phyloP scores from a whole-genome alignment of 2,113 vertebrate genomes.

The Percina caprodes region DNA sequence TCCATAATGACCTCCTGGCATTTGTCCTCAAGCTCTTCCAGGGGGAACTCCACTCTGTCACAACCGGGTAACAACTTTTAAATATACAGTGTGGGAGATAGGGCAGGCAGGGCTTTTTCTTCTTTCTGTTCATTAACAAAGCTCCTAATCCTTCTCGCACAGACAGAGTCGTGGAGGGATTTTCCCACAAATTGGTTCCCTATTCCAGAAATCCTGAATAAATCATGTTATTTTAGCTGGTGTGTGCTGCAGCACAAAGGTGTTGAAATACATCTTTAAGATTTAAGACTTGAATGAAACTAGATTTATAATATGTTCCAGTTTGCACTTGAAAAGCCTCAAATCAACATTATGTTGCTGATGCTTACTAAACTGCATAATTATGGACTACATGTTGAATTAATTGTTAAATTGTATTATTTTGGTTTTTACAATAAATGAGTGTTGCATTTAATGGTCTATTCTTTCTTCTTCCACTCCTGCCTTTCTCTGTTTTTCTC shows the following conservation, averaged over 20 bases:
- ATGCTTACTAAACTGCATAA: not conserved
- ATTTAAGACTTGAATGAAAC: not conserved
- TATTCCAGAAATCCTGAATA: not conserved
- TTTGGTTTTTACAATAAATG: not conserved
- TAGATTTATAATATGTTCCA: not conserved
- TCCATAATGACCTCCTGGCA: conserved; percentile 86
- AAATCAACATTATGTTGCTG: not conserved
- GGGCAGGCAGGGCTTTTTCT: not conserved
- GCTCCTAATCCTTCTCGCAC: not conserved
- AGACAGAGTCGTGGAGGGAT: not conserved
- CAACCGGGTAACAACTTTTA: conserved; percentile 80
- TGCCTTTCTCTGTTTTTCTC: conserved; percentile 10
- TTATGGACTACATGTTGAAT: not conserved
- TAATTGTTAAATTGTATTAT: not conserved
- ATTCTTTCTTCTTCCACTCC: conserved; percentile 43
- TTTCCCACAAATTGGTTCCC: not conserved
- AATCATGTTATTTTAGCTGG: not conserved
- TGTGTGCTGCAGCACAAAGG: not conserved
- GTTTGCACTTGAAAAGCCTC: not conserved
- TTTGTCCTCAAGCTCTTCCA: conserved; percentile 89
- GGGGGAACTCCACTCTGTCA: conserved; percentile 88
- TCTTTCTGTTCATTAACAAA: not conserved
- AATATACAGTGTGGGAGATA: not conserved
- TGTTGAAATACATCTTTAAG: not conserved
- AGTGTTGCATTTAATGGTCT: not conserved